Percentiles rank a stretch among this genome's conserved stretches.
Conservation (phyloP, 2,888 invertebrate genomes). For the Bugula neritina region DNA sequence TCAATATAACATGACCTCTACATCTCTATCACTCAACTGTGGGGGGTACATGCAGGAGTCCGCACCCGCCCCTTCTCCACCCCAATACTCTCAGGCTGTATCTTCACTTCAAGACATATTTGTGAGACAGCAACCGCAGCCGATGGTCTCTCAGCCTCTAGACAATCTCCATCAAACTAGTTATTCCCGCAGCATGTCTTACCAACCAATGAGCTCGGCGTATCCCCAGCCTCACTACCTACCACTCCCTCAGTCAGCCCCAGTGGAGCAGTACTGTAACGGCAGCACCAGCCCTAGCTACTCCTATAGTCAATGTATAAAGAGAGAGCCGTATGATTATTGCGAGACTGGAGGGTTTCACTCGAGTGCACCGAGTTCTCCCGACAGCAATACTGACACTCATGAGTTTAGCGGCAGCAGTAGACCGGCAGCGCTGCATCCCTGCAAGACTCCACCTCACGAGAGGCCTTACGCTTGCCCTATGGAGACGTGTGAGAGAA, state of each 20-base stretch:
- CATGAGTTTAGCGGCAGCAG: background rate
- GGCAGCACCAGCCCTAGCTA: background rate
- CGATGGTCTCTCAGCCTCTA: background rate
- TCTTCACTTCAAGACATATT: constrained; percentile 14
- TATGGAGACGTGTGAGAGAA: constrained; percentile 89
- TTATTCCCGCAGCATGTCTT: background rate
- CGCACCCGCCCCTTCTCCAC: background rate
- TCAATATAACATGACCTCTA: background rate
- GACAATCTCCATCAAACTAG: background rate
- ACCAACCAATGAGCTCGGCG: background rate
- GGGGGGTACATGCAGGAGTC: background rate
- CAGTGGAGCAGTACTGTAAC: background rate
- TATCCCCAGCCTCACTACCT: background rate
- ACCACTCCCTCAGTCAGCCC: background rate
- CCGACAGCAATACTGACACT: background rate
- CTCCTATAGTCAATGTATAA: background rate
- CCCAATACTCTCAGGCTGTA: background rate
- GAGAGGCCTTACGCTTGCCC: constrained; percentile 97
- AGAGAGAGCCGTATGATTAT: constrained; percentile 10
- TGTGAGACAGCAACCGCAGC: background rate
- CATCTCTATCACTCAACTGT: background rate
- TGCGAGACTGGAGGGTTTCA: background rate
- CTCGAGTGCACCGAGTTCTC: constrained; percentile 20
- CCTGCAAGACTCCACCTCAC: constrained; percentile 94
- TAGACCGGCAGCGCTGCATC: constrained; percentile 46